Evolutionary conservation across 2,888 invertebrate species (phyloP).

Genomic region (Drosophila vallismaia): DNA sequence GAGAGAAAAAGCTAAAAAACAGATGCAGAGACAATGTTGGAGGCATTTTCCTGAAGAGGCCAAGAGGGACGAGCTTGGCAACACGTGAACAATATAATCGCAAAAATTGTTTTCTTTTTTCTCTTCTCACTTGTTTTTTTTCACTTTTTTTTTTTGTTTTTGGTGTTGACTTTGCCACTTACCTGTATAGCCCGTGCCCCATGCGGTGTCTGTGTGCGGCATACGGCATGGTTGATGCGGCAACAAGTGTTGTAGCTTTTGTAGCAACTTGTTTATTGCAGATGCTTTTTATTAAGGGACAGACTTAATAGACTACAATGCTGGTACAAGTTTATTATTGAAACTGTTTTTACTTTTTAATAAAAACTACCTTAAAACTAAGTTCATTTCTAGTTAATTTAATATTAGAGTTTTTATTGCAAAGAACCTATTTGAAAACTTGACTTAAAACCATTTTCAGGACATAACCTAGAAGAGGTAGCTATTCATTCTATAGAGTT

Average conservation of each 20-base stretch:
- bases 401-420: no score
- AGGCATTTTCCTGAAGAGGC: constrained; percentile 6
- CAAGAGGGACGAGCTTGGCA: constrained; percentile 15
- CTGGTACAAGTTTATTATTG: no score
- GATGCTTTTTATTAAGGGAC: constrained; percentile 19
- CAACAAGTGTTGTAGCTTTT: constrained; percentile 45
- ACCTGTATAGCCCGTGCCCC: constrained; percentile 27
- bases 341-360: no score
- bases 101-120: constrained; percentile 36
- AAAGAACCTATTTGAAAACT: no score
- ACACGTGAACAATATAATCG: constrained; percentile 52
- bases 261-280: constrained; percentile 36
- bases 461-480: background rate
- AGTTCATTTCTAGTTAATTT: no score
- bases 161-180: constrained; percentile 46
- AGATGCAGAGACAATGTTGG: constrained; percentile 34
- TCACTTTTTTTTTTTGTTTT: constrained; percentile 6
- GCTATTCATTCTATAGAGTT: no score
- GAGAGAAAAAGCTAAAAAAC: constrained; percentile 21
- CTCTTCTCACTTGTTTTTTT: constrained; percentile 4
- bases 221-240: constrained; percentile 30
- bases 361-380: no score
- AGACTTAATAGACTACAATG: constrained; percentile 10
- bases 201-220: constrained; percentile 15
- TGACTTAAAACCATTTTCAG: background rate